A percentile compares a stretch with the other conserved stretches of the same genome.
phyloP scores from a whole-genome alignment of 2,888 invertebrate species.

The Resseliella maxima region DNA sequence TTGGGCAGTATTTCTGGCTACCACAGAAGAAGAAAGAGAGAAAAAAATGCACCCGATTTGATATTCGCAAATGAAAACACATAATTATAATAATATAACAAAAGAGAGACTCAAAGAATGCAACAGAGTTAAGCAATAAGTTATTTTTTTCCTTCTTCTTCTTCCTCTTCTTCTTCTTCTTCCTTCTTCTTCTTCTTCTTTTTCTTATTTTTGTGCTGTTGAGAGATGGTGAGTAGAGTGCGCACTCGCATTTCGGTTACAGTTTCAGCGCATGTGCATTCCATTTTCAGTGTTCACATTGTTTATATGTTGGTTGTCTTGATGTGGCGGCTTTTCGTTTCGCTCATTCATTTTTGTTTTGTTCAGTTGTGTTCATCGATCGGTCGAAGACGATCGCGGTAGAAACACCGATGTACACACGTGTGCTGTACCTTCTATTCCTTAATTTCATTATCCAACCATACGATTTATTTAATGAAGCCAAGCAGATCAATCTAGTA shows the following conservation, averaged over 20 bases:
- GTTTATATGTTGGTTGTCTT: not conserved
- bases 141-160: too few species aligned
- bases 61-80: conserved; percentile 47
- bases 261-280: not conserved
- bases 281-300: conserved; percentile 18
- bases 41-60: conserved; percentile 51
- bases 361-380: not conserved
- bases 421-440: conserved; percentile 51
- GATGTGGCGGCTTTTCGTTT: not conserved
- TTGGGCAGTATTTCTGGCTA: not conserved
- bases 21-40: not conserved
- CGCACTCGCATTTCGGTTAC: not conserved
- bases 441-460: conserved; percentile 32
- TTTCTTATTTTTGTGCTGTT: not conserved
- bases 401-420: not conserved
- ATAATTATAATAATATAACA: conserved; percentile 53
- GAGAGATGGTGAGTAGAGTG: not conserved
- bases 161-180: not conserved
- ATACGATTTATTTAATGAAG: conserved; percentile 49
- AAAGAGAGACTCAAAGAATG: conserved; percentile 48
- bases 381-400: not conserved
- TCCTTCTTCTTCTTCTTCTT: not conserved
- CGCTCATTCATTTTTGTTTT: conserved; percentile 7
- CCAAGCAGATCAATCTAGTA: conserved; percentile 29
- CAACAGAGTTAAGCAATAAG: conserved; percentile 34